Conservation (phyloP, 2,113 vertebrate species). For the Myxocyprinus asiaticus region DNA sequence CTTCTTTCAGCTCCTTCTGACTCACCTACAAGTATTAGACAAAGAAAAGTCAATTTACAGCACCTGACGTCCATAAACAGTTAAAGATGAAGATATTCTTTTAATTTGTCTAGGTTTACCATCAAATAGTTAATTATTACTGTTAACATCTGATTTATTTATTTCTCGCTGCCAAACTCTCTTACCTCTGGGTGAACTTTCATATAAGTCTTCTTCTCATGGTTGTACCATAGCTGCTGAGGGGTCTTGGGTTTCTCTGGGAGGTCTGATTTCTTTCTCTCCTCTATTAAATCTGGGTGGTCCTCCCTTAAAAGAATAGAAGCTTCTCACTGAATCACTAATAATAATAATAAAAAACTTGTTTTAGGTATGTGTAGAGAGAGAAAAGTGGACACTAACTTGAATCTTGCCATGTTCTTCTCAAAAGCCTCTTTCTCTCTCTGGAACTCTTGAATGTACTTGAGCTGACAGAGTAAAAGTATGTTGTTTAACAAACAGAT, state of each 20-base stretch:
- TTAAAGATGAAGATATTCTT: no score
- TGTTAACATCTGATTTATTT: not conserved
- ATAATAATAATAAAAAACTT: not conserved
- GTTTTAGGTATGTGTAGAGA: not conserved
- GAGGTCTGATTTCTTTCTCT: conserved; percentile 76
- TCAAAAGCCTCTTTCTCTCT: conserved; percentile 77
- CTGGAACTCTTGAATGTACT: conserved; percentile 80
- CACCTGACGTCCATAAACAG: no score
- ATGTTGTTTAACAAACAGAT: not conserved
- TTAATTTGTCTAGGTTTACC: no score
- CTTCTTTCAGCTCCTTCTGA: conserved; percentile 81
- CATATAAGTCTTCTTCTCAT: conserved; percentile 80
- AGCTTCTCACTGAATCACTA: not conserved
- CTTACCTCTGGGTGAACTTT: conserved; percentile 78
- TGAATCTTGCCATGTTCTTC: conserved; percentile 81
- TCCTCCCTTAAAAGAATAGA: conserved; percentile 65
- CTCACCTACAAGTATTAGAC: conserved; percentile 66
- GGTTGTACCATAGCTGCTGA: conserved; percentile 82
- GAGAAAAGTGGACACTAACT: conserved; percentile 59
- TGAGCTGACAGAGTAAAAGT: conserved; percentile 65
- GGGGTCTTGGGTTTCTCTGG: conserved; percentile 82
- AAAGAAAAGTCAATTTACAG: not conserved
- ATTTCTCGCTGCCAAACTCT: not conserved
- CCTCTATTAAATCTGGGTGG: conserved; percentile 78
- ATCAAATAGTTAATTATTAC: no score